Evolutionary conservation across 2,888 invertebrate genomes (phyloP).

Genomic region (Troglohyphantes excavatus): DNA sequence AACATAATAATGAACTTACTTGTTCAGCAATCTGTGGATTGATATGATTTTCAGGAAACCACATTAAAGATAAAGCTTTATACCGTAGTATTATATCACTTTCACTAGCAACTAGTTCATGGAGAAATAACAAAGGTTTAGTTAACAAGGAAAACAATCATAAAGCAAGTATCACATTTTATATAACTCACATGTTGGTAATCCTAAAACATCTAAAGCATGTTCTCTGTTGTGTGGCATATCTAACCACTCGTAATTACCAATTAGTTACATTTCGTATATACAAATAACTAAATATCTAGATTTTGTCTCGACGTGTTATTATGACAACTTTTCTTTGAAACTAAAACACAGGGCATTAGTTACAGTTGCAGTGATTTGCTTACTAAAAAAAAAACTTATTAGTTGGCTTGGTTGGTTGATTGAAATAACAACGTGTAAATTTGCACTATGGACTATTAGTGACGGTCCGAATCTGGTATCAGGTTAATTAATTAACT

Average conservation of each 20-base stretch:
- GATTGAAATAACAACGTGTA: no score
- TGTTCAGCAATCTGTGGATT: slow-evolving; percentile 46
- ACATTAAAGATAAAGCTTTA: slow-evolving; percentile 47
- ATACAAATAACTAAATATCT: neutral
- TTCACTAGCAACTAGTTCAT: slow-evolving; percentile 31
- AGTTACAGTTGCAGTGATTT: no score
- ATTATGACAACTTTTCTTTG: neutral
- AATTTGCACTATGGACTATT: no score
- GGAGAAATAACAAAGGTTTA: neutral
- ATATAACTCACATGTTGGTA: slow-evolving; percentile 49
- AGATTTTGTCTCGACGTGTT: slow-evolving; percentile 18
- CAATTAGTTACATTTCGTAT: neutral
- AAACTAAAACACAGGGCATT: no score
- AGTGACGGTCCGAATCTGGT: no score
- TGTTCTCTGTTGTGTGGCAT: slow-evolving; percentile 46
- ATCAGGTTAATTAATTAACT: no score
- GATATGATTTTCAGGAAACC: slow-evolving; percentile 57
- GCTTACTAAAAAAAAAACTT: no score
- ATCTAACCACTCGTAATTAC: slow-evolving; percentile 10
- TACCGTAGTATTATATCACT: slow-evolving; percentile 36
- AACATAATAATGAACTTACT: slow-evolving; percentile 27
- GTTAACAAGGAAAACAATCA: neutral
- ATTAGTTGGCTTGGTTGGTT: no score
- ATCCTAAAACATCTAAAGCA: slow-evolving; percentile 54
- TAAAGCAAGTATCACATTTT: neutral